Conservation (phyloP, 2,888 invertebrate genomes). For the Gari tellinella region DNA sequence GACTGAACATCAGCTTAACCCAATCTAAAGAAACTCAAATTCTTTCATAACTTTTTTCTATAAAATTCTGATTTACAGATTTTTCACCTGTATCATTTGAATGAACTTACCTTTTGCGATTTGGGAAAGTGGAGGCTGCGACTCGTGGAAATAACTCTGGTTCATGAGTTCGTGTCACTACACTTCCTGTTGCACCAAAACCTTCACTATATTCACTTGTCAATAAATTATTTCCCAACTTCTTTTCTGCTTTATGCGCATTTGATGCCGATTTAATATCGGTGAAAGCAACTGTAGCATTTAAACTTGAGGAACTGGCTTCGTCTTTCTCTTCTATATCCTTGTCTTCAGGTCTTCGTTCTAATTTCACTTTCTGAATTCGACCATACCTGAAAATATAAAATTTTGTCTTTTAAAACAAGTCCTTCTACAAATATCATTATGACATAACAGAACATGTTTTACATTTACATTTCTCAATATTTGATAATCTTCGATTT, state of each 20-base stretch:
- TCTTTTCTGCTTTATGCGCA: constrained; percentile 95
- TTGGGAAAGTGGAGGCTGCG: constrained; percentile 51
- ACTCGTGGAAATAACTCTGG: constrained; percentile 58
- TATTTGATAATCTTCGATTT: too few species aligned
- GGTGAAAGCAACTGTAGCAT: constrained; percentile 89
- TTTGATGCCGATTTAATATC: constrained; percentile 98
- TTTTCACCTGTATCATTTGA: background rate
- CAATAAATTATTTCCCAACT: constrained; percentile 89
- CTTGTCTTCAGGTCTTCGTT: constrained; percentile 86
- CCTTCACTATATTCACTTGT: constrained; percentile 96
- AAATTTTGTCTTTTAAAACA: too few species aligned
- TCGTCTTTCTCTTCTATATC: constrained; percentile 60
- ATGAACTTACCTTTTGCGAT: constrained; percentile 68
- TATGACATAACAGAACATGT: too few species aligned
- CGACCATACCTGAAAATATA: constrained; percentile 94
- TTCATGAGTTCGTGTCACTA: constrained; percentile 71
- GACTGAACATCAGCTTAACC: background rate
- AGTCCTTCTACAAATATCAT: too few species aligned
- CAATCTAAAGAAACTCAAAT: constrained; percentile 1
- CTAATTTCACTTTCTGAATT: constrained; percentile 97
- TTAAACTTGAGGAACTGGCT: constrained; percentile 44
- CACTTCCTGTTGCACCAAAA: constrained; percentile 76
- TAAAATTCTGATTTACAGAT: background rate
- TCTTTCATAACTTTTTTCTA: background rate
- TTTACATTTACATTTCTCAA: too few species aligned